Conservation (phyloP, 2,113 vertebrate species). For the Phainopepla nitens region DNA sequence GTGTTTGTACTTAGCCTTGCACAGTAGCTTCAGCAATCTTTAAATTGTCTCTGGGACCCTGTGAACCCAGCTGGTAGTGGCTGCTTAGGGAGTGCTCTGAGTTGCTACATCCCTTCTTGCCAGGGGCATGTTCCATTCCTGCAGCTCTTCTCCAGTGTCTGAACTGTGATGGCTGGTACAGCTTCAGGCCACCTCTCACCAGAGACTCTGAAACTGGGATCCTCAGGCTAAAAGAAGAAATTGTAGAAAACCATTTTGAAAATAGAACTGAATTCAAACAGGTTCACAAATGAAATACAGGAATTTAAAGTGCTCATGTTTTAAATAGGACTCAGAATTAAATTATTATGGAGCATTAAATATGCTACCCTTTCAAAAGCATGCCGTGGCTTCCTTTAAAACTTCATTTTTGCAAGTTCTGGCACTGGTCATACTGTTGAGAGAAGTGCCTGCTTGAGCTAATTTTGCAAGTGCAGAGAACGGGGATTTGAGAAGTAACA, state of each 20-base stretch:
- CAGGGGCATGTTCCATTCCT: neutral
- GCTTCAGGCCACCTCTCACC: accelerated
- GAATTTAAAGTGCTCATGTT: neutral
- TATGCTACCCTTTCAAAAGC: neutral
- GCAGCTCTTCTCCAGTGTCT: neutral
- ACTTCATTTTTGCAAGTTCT: neutral
- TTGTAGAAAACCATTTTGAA: neutral
- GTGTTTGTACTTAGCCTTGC: neutral
- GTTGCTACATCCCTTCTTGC: neutral
- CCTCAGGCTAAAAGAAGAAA: neutral
- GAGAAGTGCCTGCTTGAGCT: neutral
- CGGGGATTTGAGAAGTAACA: neutral
- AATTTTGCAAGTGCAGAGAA: neutral
- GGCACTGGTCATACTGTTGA: neutral
- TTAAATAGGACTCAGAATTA: neutral
- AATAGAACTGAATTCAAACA: neutral
- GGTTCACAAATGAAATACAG: neutral
- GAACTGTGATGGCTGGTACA: neutral
- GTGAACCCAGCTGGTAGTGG: neutral
- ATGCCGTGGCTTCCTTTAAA: neutral
- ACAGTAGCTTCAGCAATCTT: neutral
- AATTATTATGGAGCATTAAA: neutral
- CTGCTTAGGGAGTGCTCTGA: neutral
- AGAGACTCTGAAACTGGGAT: neutral
- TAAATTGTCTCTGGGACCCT: neutral